phyloP scores from a whole-genome alignment of 2,113 vertebrate species.

The Pluvianellus socialis region DNA sequence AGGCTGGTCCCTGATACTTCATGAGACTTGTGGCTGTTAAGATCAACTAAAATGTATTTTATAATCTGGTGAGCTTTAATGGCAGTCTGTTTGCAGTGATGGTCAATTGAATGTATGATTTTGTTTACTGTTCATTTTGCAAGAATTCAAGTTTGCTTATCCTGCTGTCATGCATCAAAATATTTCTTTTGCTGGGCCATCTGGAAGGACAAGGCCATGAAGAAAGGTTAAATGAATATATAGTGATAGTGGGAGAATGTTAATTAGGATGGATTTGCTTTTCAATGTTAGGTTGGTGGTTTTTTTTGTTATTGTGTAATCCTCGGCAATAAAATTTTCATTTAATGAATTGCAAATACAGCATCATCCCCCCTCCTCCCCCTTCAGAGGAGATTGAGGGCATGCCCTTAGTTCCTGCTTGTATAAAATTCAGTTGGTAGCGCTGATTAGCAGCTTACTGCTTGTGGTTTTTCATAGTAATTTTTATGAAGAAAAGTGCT shows the following conservation, averaged over 20 bases:
- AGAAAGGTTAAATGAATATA: background rate
- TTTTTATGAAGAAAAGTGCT: background rate
- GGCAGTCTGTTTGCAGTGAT: background rate
- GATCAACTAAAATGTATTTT: background rate
- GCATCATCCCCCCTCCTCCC: background rate
- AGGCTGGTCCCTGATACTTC: background rate
- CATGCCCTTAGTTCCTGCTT: background rate
- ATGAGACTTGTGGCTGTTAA: background rate
- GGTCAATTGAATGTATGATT: background rate
- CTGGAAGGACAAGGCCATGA: background rate
- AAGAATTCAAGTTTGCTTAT: background rate
- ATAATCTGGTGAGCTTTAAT: background rate
- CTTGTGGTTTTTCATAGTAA: background rate
- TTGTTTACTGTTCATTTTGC: background rate
- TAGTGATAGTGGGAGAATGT: background rate
- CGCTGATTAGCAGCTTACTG: background rate
- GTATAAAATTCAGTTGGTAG: background rate
- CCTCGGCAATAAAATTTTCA: background rate
- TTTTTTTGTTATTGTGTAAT: background rate
- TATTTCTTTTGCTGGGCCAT: background rate
- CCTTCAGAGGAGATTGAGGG: background rate
- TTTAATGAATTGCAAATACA: background rate
- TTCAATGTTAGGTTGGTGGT: background rate
- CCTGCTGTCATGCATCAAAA: background rate
- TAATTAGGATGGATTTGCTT: background rate